Base-by-base conservation (phyloP, 2,797 vertebrate genomes). In the Meda fulgida region DNA sequence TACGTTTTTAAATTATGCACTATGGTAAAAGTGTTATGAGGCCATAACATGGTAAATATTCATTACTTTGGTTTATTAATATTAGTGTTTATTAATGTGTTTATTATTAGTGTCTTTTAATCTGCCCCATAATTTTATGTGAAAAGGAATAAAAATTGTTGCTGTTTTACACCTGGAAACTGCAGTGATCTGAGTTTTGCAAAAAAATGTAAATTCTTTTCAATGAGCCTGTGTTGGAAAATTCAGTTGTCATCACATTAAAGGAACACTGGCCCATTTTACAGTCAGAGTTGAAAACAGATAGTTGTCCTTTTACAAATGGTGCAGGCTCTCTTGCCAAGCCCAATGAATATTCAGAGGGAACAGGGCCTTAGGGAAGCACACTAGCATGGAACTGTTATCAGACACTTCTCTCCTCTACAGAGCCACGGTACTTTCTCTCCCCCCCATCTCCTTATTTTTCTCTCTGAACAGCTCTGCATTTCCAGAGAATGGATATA, bases 281-380 rank as follows among this genome's bases (percentile, higher is more conserved):
- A 21, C 6, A 11, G 53, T 48, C 66, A 60, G 48, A 78, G 90
- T 90, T 93, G 91, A 91, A 92, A 93, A 90, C 90, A 91, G 92
- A 87, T 90, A 92, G 91, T 92, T 91, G 90, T 91, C 86, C 86
- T 92, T 90, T 91, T 81, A 89, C 87, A 92, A 90, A 91, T 70
- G 63, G 80, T 90, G 89, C 90, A 16, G 90, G 89, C 89, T 93
- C 92, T 91, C 85, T 82, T 84, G 80, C 89, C 94, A 92, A 90
- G 92, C 90, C 90, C 81, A 84, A 92, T 93, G 92, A 92, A 95
- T 94, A 94, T 94, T 93, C 87, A 89, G 81, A 84, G 88, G 63
- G 87, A 89, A 87, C 85, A 38, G 77, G 86, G 92, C 92, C 92
- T 92, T 85, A 53, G 88, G 92, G 93, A 91, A 89, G 90, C 90